phyloP scores from a whole-genome alignment of 2,888 invertebrate genomes.

The Agrochola lychnidis region DNA sequence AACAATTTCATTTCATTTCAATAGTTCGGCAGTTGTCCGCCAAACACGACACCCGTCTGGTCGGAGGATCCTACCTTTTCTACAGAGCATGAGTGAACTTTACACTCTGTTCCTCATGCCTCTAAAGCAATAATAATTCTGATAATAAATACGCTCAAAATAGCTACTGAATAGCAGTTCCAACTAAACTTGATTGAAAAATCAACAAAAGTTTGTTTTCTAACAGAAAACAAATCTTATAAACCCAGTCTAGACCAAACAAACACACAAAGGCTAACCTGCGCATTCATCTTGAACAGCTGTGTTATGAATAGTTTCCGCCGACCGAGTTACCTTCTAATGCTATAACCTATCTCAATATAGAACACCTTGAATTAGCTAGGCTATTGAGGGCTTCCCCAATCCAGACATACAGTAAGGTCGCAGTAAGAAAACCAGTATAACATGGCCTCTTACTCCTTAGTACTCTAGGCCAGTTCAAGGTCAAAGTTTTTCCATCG shows the following conservation, averaged over 20 bases:
- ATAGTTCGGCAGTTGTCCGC: too few species aligned
- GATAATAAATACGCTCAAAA: background rate
- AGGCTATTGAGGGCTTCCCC: conserved; percentile 81
- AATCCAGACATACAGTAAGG: conserved; percentile 75
- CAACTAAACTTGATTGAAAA: conserved; percentile 4
- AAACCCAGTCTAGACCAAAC: conserved; percentile 63
- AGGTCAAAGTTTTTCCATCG: background rate
- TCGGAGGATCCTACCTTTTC: too few species aligned
- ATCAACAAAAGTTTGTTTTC: background rate
- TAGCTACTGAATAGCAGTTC: conserved; percentile 14
- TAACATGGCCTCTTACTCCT: background rate
- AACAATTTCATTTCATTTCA: too few species aligned
- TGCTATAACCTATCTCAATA: conserved; percentile 88
- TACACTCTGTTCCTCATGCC: too few species aligned
- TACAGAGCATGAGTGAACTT: too few species aligned
- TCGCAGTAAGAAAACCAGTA: background rate
- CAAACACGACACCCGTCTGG: too few species aligned
- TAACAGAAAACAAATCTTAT: conserved; percentile 26
- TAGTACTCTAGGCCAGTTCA: background rate
- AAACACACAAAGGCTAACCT: conserved; percentile 71
- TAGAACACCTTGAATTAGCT: conserved; percentile 83
- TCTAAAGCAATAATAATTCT: background rate
- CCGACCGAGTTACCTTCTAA: conserved; percentile 77
- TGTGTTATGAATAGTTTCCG: conserved; percentile 82
- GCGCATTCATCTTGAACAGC: conserved; percentile 78